A percentile compares a stretch with the other conserved stretches of the same genome.
These are phyloP conservation scores for Mesochorus sp. DNA, from an alignment of 2,888 invertebrate species.

Conservation along the genomic window DNA sequence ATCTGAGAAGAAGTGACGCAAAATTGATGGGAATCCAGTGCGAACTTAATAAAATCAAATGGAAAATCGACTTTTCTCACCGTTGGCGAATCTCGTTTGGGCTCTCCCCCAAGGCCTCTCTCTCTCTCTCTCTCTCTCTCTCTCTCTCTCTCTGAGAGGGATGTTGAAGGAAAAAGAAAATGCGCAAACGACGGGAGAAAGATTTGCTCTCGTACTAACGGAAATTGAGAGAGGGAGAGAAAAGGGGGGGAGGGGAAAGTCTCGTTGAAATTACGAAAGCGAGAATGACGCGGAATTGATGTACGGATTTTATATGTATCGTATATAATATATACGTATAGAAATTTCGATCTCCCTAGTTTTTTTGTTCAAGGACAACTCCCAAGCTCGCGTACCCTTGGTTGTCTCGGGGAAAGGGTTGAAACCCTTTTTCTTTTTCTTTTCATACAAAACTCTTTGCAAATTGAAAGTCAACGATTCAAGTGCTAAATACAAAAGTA, in stretches of 20 bases:
- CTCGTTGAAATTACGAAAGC: slow-evolving; percentile 8
- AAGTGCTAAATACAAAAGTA: too few species aligned
- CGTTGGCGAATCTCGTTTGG: not conserved
- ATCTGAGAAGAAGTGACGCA: not conserved
- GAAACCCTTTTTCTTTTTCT: too few species aligned
- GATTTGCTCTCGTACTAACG: slow-evolving; percentile 22
- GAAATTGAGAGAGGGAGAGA: slow-evolving; percentile 19
- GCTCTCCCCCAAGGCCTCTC: too few species aligned
- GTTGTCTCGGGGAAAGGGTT: too few species aligned
- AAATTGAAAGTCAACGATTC: too few species aligned
- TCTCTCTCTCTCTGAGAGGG: not conserved
- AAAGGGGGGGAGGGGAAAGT: not conserved
- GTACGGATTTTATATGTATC: not conserved
- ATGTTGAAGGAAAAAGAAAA: not conserved
- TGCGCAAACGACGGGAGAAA: slow-evolving; percentile 1
- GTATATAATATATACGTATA: not conserved
- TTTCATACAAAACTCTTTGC: too few species aligned
- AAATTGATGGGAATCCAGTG: not conserved
- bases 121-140: not conserved
- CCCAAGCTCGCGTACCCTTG: too few species aligned
- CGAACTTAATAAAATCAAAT: slow-evolving; percentile 24
- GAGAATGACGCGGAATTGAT: not conserved
- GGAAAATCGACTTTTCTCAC: slow-evolving; percentile 22
- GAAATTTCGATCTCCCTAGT: not conserved
- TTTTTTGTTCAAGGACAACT: too few species aligned